Conservation (phyloP, 2,113 vertebrate genomes). For the Pelodiscus sinensis region DNA sequence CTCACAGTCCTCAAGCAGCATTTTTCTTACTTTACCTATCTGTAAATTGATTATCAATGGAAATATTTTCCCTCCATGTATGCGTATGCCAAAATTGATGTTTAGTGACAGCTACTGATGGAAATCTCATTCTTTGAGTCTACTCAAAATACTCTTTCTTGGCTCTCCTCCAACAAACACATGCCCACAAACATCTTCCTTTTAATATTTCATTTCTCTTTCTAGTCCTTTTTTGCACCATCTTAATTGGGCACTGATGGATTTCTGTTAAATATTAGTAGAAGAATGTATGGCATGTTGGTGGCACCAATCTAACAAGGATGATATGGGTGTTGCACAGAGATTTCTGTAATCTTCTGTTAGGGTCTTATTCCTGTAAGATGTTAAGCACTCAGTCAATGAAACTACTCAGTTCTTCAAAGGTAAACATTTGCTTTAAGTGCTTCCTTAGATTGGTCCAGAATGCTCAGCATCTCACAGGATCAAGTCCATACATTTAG, state of each 20-base stretch:
- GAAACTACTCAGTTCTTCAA: not conserved
- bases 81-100: not conserved
- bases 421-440: not conserved
- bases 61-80: not conserved
- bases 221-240: not conserved
- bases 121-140: not conserved
- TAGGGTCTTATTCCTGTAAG: not conserved
- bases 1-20: not conserved
- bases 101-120: not conserved
- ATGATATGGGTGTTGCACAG: not conserved
- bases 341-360: accelerated
- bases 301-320: not conserved
- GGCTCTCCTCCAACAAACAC: accelerated
- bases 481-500: not conserved
- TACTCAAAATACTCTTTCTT: not conserved
- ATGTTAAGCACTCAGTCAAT: not conserved
- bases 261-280: not conserved
- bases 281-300: not conserved
- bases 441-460: accelerated
- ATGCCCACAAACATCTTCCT: not conserved
- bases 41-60: not conserved
- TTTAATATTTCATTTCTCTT: not conserved
- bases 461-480: accelerated
- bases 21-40: not conserved
- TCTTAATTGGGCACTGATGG: not conserved